Base-by-base conservation (phyloP, 23 tunicate genomes). In the Phallusia fumigata region DNA sequence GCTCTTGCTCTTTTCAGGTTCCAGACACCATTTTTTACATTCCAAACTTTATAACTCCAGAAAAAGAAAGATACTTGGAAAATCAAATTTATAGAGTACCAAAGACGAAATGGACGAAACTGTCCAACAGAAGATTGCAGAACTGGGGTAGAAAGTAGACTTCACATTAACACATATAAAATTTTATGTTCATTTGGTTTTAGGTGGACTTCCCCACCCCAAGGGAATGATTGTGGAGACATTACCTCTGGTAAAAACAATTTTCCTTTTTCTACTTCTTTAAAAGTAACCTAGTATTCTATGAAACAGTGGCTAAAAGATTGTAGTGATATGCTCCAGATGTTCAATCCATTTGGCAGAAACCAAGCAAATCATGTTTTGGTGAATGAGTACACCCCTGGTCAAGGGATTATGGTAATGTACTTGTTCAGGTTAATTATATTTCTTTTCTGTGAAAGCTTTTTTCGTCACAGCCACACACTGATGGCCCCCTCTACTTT, bases 401-500 rank as follows among this genome's bases (percentile, higher is more conserved):
- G 99, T 1, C 92, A 95, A 84, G 99, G 99, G 13, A 95, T 95
- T 21, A 86, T 95, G 99, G 99, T 92, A 84, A 82, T 64, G 13
- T 51, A 82, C 53, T 82, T 3, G 10, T 40, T 40, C n/a, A 40
- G 47, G 5, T 5, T 10, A 40, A 40, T 40, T 40, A 5, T 40
- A 40, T 5, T 40, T 40, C 47, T 40, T 40, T 40, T 3, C 10
- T 5, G 10, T 40, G 47, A 10, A 40, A 40, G 5, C 5, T 40
- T 10, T 40, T 40, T 35, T 53, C 32, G 73, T 85, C 51, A 21
- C 86, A 91, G 97, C 97, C 95, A 8, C 99, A 95, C 65, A 78
- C 79, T 72, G 99, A 95, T 87, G 99, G 99, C 0, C 93, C 93
- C 13, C 58, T 90, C 32, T 95, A 95, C 84, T 84, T 32, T 79